Evolutionary conservation across 2,113 vertebrate genomes (phyloP).

Genomic region (Dasyurus viverrinus): DNA sequence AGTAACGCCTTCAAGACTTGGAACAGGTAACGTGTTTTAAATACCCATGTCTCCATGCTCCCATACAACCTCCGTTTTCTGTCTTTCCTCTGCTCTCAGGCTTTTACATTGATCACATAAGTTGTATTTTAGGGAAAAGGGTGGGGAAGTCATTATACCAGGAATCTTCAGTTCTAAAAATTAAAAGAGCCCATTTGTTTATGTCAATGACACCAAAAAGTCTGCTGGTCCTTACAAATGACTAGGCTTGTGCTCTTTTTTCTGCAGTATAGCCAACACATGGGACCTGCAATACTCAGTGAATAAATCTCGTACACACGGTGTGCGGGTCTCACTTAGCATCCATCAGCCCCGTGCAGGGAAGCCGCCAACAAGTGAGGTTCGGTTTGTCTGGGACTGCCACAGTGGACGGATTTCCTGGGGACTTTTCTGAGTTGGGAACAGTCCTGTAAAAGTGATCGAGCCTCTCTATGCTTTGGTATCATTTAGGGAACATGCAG

Average conservation of each 20-base stretch:
- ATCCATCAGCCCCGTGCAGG: background rate
- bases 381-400: background rate
- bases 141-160: background rate
- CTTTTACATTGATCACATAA: constrained; percentile 11
- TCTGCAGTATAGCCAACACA: background rate
- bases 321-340: background rate
- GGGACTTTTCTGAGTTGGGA: background rate
- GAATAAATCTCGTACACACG: background rate
- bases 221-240: background rate
- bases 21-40: constrained; percentile 91
- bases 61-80: background rate
- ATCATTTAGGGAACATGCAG: background rate
- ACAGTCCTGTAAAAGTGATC: background rate
- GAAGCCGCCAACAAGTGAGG: background rate
- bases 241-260: background rate
- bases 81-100: constrained; percentile 14
- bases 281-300: background rate
- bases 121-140: background rate
- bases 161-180: constrained; percentile 46
- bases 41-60: background rate
- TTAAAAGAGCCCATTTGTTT: background rate
- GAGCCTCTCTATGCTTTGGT: background rate
- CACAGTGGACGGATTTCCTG: background rate
- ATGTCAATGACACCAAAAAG: background rate
- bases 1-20: constrained; percentile 99